Evolutionary conservation across 92 coral and sea anemone genomes (phyloP).

Genomic region (Epizoanthus fatuus): DNA sequence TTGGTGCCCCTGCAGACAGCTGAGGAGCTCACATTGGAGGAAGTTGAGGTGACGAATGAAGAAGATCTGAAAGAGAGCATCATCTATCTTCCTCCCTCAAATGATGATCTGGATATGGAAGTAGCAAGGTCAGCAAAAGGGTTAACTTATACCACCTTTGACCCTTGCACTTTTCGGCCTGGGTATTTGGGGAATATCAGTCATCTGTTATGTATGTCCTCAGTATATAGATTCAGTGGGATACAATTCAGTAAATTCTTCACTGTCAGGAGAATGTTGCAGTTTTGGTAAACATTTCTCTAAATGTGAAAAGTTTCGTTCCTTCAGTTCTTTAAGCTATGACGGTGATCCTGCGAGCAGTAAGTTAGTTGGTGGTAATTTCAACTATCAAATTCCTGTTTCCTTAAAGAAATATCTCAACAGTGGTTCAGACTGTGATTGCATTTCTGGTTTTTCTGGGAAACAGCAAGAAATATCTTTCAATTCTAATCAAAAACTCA

Average conservation of each 20-base stretch:
- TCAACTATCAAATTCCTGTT: neutral
- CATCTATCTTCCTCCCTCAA: constrained; percentile 87
- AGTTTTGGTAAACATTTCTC: neutral
- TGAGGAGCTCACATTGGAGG: constrained; percentile 78
- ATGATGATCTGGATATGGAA: constrained; percentile 92
- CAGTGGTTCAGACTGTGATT: no score
- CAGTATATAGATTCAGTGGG: neutral
- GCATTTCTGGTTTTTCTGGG: no score
- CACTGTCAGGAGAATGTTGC: neutral
- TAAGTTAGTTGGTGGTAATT: neutral
- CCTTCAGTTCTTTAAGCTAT: neutral
- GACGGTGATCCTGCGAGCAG: neutral
- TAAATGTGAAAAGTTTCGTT: neutral
- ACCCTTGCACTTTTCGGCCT: neutral
- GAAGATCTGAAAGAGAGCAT: constrained; percentile 86
- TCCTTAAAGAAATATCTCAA: neutral
- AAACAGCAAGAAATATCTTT: neutral
- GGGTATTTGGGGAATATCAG: neutral
- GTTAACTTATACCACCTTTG: neutral
- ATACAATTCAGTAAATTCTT: neutral
- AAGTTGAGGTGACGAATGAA: constrained; percentile 73
- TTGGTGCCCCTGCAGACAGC: constrained; percentile 65
- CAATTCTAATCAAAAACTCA: neutral
- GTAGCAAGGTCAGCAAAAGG: constrained; percentile 83
- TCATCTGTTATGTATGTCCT: neutral